A percentile compares a stretch with the other conserved stretches of the same genome.
Evolutionary conservation across 2,797 vertebrate species (phyloP).

Genomic region (Oreortyx pictus): DNA sequence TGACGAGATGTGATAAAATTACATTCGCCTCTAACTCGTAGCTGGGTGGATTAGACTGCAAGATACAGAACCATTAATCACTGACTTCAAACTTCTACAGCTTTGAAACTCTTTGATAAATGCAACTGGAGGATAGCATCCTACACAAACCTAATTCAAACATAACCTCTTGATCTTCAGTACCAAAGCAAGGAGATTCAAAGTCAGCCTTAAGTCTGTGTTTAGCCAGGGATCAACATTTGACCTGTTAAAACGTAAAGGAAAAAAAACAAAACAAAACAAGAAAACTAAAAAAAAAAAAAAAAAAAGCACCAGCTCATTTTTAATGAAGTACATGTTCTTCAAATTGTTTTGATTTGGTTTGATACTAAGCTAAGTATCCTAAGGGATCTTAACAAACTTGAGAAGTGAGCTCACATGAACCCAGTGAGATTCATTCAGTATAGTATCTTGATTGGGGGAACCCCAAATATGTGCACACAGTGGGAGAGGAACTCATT

Average conservation of each 20-base stretch:
- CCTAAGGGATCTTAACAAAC: no score
- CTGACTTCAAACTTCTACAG: constrained; percentile 10
- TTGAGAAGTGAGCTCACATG: no score
- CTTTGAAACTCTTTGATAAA: constrained; percentile 53
- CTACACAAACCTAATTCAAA: not conserved
- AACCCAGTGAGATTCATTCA: no score
- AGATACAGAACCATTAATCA: constrained; percentile 37
- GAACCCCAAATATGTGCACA: no score
- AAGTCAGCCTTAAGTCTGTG: not conserved
- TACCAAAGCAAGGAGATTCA: constrained; percentile 22
- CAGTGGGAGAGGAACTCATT: no score
- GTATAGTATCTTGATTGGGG: no score
- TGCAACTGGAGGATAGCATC: constrained; percentile 12
- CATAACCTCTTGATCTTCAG: constrained; percentile 38
- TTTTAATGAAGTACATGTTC: not conserved
- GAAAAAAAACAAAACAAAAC: not conserved
- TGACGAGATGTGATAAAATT: constrained; percentile 20
- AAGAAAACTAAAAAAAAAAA: not conserved
- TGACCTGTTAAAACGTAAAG: constrained; percentile 33
- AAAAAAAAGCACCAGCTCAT: not conserved
- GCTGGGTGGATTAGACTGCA: not conserved
- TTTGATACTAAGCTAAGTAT: not conserved
- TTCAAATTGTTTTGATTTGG: not conserved
- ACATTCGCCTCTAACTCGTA: constrained; percentile 34
- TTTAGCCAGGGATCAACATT: not conserved